Percentiles rank a stretch among this genome's conserved stretches.
Conservation (phyloP, 2,888 invertebrate species). For the Athalia circularis region DNA sequence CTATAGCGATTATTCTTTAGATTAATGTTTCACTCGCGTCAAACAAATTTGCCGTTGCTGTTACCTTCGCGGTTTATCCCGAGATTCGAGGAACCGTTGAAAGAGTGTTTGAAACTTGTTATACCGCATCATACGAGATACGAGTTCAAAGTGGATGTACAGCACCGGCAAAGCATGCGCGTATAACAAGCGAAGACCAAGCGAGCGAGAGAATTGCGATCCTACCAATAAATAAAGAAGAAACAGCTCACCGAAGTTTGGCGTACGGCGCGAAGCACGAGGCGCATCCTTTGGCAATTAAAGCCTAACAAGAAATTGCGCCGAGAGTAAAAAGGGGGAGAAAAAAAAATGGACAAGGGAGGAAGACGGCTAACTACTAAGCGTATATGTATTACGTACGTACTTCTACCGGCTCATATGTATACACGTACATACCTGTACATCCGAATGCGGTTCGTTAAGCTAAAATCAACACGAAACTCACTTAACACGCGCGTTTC, state of each 20-base stretch:
- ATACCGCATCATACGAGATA: not conserved
- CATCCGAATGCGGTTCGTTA: conserved; percentile 13
- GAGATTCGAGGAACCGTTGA: conserved; percentile 8
- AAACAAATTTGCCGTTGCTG: not conserved
- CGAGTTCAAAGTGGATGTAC: not conserved
- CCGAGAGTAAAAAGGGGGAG: not conserved
- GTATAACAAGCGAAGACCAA: no score
- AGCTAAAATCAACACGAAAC: conserved; percentile 39
- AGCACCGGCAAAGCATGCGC: not conserved
- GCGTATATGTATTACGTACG: not conserved
- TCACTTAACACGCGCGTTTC: conserved; percentile 4
- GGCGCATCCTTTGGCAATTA: conserved; percentile 39
- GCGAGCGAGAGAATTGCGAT: no score
- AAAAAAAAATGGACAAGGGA: not conserved
- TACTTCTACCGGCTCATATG: not conserved
- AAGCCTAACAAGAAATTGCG: conserved; percentile 35
- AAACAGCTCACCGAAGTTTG: not conserved
- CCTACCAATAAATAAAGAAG: conserved; percentile 30
- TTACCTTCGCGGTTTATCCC: not conserved
- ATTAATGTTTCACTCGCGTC: not conserved
- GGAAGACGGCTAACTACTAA: conserved; percentile 35
- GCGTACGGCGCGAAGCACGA: conserved; percentile 10
- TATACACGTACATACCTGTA: not conserved
- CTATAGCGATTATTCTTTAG: not conserved
- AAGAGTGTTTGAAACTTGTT: conserved; percentile 17